These are phyloP conservation scores for Coryphaenoides rupestris DNA, from an alignment of 2,113 vertebrate species.

Conservation along the genomic window DNA sequence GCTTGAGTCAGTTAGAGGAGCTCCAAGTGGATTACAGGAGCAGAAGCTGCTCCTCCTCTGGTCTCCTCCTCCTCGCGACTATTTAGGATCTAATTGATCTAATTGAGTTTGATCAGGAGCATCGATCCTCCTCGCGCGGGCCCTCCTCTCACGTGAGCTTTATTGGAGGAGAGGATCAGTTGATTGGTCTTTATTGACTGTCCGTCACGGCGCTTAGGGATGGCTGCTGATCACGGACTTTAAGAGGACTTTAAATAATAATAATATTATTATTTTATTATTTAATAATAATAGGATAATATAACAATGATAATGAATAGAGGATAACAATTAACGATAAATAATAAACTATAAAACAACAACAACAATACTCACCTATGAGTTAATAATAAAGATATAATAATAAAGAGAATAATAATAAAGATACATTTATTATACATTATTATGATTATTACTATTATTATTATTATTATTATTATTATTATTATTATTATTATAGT, in stretches of 20 bases:
- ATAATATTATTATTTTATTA: too few species aligned
- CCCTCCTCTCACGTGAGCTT: constrained; percentile 50
- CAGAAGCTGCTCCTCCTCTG: too few species aligned
- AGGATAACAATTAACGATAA: neutral
- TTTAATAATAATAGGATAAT: neutral
- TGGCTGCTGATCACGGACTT: neutral
- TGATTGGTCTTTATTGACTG: neutral
- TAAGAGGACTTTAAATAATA: too few species aligned
- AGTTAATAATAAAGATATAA: neutral
- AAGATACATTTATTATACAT: too few species aligned
- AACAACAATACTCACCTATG: too few species aligned
- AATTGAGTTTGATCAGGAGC: constrained; percentile 65
- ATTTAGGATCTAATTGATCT: constrained; percentile 63
- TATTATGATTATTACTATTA: too few species aligned
- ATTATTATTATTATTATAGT: neutral
- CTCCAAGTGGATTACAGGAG: constrained; percentile 70
- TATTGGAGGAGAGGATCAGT: neutral
- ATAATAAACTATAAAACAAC: neutral
- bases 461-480: neutral
- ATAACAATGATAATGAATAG: neutral
- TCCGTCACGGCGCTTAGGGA: too few species aligned
- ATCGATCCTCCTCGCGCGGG: constrained; percentile 65
- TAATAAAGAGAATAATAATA: neutral
- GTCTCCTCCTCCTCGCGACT: constrained; percentile 63
- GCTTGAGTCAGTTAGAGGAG: constrained; percentile 67